A percentile compares a stretch with the other conserved stretches of the same genome.
These are phyloP conservation scores for Ridgeia piscesae DNA, from an alignment of 1,140 invertebrate genomes.

Conservation along the genomic window DNA sequence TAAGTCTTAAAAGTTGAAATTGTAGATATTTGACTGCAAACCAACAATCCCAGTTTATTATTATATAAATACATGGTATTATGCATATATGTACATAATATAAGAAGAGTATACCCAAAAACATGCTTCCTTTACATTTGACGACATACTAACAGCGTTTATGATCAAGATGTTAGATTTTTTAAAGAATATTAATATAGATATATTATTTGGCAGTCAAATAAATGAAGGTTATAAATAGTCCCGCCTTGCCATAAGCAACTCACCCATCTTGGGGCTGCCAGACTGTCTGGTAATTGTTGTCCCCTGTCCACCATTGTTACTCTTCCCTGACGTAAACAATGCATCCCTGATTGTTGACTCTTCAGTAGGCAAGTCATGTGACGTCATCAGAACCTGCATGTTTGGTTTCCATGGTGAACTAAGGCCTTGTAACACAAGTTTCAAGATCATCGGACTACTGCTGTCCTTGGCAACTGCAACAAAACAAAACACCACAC, in stretches of 20 bases:
- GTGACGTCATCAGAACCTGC: conserved; percentile 6
- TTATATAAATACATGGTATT: too few species aligned
- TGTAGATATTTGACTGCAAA: not conserved
- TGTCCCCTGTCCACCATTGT: not conserved
- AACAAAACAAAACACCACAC: conserved; percentile 13
- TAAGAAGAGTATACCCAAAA: too few species aligned
- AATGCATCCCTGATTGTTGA: not conserved
- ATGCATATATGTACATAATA: too few species aligned
- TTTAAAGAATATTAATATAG: too few species aligned
- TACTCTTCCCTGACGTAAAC: not conserved
- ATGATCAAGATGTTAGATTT: too few species aligned
- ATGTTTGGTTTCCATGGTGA: conserved; percentile 40
- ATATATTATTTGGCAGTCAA: not conserved
- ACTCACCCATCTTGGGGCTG: not conserved
- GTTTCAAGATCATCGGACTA: conserved; percentile 42
- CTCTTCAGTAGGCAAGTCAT: not conserved
- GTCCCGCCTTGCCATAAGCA: not conserved
- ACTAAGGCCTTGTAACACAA: conserved; percentile 39
- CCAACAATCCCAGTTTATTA: too few species aligned
- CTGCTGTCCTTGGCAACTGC: conserved; percentile 45
- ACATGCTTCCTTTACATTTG: too few species aligned
- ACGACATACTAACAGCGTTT: too few species aligned
- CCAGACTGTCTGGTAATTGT: not conserved
- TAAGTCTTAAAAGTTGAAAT: not conserved
- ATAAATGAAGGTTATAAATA: not conserved